Base-by-base conservation (phyloP, 2,113 vertebrate species). In the Polypterus bichir region DNA sequence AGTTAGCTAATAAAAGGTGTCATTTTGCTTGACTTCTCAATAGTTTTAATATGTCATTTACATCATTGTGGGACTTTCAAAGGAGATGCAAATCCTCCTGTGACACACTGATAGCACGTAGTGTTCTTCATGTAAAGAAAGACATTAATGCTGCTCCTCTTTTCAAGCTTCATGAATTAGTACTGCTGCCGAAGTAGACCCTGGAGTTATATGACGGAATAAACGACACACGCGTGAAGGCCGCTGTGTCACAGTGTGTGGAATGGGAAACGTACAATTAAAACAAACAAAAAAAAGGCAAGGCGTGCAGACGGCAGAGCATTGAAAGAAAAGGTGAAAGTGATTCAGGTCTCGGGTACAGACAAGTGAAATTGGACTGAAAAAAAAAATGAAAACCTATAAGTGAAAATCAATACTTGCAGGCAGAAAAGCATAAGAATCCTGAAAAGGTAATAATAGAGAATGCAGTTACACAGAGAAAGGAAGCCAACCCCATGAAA, bases 381-480 rank as follows among this genome's bases (percentile, higher is more conserved):
- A 83, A 83, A 77, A n/a, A 27, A 27, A 76, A 79, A 82, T 82
- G 81, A 83, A 83, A 86, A 84, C 78, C 82, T 82, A 75, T 84
- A 83, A 86, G 83, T 83, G 82, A 77, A 86, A 86, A 86, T 86
- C 82, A 86, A 86, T 86, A 84, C 51, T 3, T 77, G 80, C 79
- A 82, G 77, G 79, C 74, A 81, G 82, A 76, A 81, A 76, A 76
- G 80, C 77, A 79, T 76, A 77, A 66, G 74, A 79, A 80, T 69
- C 68, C 64, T 44, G 10, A 53, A 63, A 62, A 52, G 64, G 74
- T 79, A 80, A 80, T 82, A 79, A 76, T 79, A 81, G 79, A 81
- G 77, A 81, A 74, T 81, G 82, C 77, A 79, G 77, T 80, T 85
- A 80, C 81, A 82, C 81, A 80, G 76, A 81, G 78, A 71, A 67